Percentiles rank a stretch among this genome's conserved stretches.
These are phyloP conservation scores for Nyctereutes procyonoides DNA, from an alignment of 2,113 vertebrate genomes.

Conservation along the genomic window DNA sequence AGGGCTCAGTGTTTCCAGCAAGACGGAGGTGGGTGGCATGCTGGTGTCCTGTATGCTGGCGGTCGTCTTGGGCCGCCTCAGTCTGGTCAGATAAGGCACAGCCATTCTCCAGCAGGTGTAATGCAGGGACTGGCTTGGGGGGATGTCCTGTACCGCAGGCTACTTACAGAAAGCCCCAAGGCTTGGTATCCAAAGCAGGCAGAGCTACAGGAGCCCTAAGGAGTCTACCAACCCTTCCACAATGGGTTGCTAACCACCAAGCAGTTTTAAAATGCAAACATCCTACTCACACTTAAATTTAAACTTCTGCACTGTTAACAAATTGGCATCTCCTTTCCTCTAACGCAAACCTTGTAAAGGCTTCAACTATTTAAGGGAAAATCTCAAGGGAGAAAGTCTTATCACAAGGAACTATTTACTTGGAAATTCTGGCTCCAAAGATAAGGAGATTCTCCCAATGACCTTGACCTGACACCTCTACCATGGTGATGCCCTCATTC, in stretches of 20 bases:
- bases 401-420: not conserved
- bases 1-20: not conserved
- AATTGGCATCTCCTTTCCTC: not conserved
- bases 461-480: not conserved
- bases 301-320: not conserved
- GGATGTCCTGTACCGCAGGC: not conserved
- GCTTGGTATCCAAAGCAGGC: not conserved
- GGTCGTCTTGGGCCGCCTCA: not conserved
- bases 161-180: not conserved
- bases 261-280: conserved; percentile 27
- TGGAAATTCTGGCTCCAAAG: not conserved
- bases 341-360: not conserved
- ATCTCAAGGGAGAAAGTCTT: not conserved
- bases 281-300: not conserved
- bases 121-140: not conserved
- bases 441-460: not conserved
- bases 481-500: not conserved
- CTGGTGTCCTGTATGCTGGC: accelerated
- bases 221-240: not conserved
- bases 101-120: not conserved
- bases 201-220: not conserved
- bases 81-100: not conserved
- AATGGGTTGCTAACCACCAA: not conserved
- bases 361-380: not conserved
- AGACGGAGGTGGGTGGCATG: no score